Percentiles rank a stretch among this genome's conserved stretches.
Conservation (phyloP, 2,113 vertebrate genomes). For the Ptyas mucosa region DNA sequence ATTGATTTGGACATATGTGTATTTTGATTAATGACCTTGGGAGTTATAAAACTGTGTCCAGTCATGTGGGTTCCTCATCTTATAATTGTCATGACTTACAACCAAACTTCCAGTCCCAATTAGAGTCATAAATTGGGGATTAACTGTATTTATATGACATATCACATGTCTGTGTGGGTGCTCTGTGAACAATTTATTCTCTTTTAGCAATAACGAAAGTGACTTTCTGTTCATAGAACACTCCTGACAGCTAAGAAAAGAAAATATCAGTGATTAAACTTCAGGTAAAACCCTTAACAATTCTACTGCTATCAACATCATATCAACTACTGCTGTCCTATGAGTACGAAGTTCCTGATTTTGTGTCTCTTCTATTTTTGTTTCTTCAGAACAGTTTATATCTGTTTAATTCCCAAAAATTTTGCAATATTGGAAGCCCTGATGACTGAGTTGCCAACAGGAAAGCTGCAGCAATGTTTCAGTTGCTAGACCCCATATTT, state of each 20-base stretch:
- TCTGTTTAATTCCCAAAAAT: not conserved
- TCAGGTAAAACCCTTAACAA: not conserved
- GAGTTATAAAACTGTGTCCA: no score
- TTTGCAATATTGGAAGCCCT: slow-evolving; percentile 1
- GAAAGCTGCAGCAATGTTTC: slow-evolving; percentile 37
- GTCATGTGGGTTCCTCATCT: no score
- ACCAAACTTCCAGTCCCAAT: no score
- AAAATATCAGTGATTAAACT: not conserved
- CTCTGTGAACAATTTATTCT: not conserved
- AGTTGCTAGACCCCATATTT: slow-evolving; percentile 52
- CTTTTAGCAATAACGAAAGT: not conserved
- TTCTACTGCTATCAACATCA: not conserved
- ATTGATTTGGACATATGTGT: no score
- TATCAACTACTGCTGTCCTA: not conserved
- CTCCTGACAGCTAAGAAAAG: not conserved
- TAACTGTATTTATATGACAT: not conserved
- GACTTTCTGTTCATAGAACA: not conserved
- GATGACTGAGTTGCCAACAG: slow-evolving; percentile 15
- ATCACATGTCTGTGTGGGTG: not conserved
- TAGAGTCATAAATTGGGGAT: no score
- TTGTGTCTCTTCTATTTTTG: not conserved
- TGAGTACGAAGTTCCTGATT: not conserved
- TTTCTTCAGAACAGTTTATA: not conserved
- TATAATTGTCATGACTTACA: no score
- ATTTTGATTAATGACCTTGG: no score